Evolutionary conservation across 2,113 vertebrate genomes (phyloP).

Genomic region (Pimephales promelas): DNA sequence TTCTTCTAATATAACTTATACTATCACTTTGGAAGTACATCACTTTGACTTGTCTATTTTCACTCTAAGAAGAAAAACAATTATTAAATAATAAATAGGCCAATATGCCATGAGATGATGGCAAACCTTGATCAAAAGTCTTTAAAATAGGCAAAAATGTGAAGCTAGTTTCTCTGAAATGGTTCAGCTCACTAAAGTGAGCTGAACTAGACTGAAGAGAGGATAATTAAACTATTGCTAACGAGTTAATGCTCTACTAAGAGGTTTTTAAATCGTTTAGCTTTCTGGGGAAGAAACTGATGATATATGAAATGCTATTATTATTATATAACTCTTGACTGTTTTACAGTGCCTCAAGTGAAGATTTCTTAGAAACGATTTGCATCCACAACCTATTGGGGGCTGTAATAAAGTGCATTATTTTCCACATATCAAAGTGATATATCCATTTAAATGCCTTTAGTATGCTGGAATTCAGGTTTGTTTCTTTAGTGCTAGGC

Average conservation of each 20-base stretch:
- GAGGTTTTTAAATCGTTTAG: not conserved
- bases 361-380: not conserved
- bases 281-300: not conserved
- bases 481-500: not conserved
- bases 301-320: not conserved
- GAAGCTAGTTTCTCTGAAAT: not conserved
- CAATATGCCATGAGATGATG: not conserved
- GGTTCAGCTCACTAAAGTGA: not conserved
- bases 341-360: not conserved
- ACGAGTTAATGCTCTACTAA: not conserved
- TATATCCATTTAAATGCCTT: not conserved
- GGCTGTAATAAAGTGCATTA: not conserved
- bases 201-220: not conserved
- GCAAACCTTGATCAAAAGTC: not conserved
- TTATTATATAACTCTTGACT: not conserved
- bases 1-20: not conserved
- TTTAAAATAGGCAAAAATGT: not conserved
- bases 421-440: slow-evolving; percentile 13
- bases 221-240: not conserved
- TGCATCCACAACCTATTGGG: slow-evolving; percentile 1
- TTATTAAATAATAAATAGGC: no score
- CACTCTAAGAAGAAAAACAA: not conserved
- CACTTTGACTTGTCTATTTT: not conserved
- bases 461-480: not conserved
- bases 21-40: not conserved